Evolutionary conservation across 2,797 vertebrate genomes (phyloP).

Genomic region (Molossus alvarezi): DNA sequence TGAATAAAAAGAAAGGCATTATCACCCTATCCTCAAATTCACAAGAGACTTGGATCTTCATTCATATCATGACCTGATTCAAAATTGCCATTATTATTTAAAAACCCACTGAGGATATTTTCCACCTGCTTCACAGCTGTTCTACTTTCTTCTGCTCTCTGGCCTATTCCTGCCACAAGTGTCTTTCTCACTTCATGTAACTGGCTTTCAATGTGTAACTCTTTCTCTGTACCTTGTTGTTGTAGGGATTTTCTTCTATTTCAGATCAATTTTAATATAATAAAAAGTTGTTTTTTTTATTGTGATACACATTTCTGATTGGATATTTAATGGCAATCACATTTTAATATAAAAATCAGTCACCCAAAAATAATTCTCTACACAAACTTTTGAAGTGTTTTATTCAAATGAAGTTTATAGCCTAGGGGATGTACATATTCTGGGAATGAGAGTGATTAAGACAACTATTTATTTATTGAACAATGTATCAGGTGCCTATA

Average conservation of each 20-base stretch:
- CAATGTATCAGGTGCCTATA: not conserved
- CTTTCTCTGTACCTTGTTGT: not conserved
- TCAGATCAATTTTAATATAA: not conserved
- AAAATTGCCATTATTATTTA: slow-evolving; percentile 4
- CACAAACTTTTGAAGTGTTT: not conserved
- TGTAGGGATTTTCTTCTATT: not conserved
- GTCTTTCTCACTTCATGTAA: not conserved
- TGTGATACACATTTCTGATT: not conserved
- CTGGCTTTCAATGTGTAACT: not conserved
- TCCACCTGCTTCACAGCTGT: not conserved
- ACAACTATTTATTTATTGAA: not conserved
- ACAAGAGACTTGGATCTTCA: not conserved
- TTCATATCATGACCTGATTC: not conserved
- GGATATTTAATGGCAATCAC: not conserved
- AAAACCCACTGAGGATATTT: not conserved
- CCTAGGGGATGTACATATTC: not conserved
- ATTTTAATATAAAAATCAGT: not conserved
- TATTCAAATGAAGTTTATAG: not conserved
- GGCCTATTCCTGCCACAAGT: not conserved
- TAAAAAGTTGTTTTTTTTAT: not conserved
- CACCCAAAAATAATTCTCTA: not conserved
- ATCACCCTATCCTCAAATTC: not conserved
- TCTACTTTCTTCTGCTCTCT: not conserved
- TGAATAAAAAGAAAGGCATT: not conserved
- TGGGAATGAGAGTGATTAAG: not conserved